Conservation (phyloP, 2,888 invertebrate genomes). For the Oligia fasciuncula region DNA sequence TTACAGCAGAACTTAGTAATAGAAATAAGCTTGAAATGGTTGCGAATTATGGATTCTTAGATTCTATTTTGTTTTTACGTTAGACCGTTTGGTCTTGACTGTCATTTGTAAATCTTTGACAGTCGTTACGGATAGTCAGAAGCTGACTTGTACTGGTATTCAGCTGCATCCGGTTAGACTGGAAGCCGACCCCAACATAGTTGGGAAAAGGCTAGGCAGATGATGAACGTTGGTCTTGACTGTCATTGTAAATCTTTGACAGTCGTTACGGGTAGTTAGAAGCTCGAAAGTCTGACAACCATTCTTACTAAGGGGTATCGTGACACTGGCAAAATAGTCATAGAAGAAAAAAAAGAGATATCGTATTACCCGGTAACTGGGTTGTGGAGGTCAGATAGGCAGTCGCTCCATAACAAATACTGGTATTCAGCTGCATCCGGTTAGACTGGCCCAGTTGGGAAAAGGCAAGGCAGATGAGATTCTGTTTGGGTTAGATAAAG, state of each 20-base stretch:
- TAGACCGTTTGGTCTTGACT: neutral
- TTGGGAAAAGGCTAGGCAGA: too few relatives aligned
- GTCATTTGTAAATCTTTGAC: neutral
- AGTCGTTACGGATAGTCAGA: neutral
- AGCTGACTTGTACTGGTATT: too few relatives aligned
- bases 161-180: too few relatives aligned
- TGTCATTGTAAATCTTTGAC: neutral
- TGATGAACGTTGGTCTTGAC: too few relatives aligned
- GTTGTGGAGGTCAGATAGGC: neutral
- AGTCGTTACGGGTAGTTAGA: neutral
- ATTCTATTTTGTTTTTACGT: neutral
- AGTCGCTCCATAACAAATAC: neutral
- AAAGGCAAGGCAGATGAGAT: neutral
- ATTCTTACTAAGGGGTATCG: neutral
- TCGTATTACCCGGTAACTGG: too few relatives aligned
- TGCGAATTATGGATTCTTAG: slow-evolving; percentile 19
- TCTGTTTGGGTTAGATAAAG: neutral
- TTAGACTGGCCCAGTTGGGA: neutral
- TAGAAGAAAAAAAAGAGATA: neutral
- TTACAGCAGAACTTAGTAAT: slow-evolving; percentile 37
- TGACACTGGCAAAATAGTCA: neutral
- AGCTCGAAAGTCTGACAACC: neutral
- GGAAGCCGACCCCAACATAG: too few relatives aligned
- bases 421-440: neutral
- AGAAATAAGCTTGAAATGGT: slow-evolving; percentile 24